Conservation (phyloP, 2,113 vertebrate genomes). For the Chiloscyllium plagiosum region DNA sequence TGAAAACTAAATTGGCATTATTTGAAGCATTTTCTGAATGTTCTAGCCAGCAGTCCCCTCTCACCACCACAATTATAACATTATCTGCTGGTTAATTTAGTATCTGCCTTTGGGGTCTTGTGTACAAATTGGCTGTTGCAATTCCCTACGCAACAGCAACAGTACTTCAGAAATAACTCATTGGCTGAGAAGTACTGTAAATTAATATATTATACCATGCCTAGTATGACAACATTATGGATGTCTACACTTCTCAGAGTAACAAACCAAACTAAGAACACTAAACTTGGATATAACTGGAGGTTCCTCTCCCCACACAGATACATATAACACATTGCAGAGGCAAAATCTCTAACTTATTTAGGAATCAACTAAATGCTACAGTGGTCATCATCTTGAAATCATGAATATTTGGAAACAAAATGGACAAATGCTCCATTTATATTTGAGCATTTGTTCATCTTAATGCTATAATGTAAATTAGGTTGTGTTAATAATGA, state of each 20-base stretch:
- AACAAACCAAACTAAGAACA: neutral
- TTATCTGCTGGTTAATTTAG: neutral
- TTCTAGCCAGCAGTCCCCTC: neutral
- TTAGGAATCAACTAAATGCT: neutral
- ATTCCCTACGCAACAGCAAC: neutral
- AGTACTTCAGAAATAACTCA: neutral
- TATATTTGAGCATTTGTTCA: neutral
- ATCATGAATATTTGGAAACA: neutral
- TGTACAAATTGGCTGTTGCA: neutral
- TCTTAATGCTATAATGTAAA: neutral
- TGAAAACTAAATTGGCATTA: neutral
- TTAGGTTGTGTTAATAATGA: neutral
- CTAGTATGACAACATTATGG: neutral
- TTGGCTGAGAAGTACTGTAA: neutral
- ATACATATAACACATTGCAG: neutral
- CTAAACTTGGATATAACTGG: neutral
- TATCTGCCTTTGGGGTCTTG: neutral
- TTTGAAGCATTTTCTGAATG: neutral
- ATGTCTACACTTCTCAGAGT: neutral
- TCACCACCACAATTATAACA: neutral
- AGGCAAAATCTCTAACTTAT: neutral
- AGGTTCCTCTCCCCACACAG: neutral
- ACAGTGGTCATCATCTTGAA: neutral
- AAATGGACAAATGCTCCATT: neutral
- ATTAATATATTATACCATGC: neutral